Evolutionary conservation across 1,140 invertebrate genomes (phyloP), one percentile per base, ranked within the genome.

Genomic region (Euborellia annulipes): DNA sequence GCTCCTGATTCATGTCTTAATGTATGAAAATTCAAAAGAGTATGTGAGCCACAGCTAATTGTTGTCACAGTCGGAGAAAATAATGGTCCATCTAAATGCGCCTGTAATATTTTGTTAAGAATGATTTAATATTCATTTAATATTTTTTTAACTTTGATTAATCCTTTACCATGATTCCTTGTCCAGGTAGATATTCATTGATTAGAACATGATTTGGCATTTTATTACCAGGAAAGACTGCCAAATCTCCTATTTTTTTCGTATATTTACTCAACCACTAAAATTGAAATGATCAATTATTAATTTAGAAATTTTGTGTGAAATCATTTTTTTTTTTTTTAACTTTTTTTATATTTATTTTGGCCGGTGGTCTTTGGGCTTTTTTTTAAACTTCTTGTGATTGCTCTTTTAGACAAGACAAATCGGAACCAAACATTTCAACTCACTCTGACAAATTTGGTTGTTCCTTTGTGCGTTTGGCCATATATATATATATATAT

Each of bases 21-120:
- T 59, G 77, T 68, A 55, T 81, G 76, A 66, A 93, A 93, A 57
- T 94, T 81, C 39, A 98, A 66, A 11, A 96, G 57, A 21, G 82
- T 87, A 59, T 94, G 82, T 1, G 87, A 90, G 0, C 90, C 90
- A 54, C 91, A 77, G 51, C 78, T 90, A 36, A 98, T 85, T 1
- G 93, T 98, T 9, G 87, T 83, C 37, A 98, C 85, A 18, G 81
- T 84, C 13, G 93, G 91, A 66, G 81, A 82, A 65, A 95, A 98
- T 8, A 97, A 63, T 2, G 87, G 81, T 1, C 94, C 94, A 72
- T 98, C 94, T 36, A 82, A 77, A 70, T 98, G 94, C 3, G 93
- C 83, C 79, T 82, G 49, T 38, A 38, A 52, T 49, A 50, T 48
- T 30, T 47, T 38, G 8, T 14, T 11, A 44, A 16, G 11, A 6